Conservation (phyloP, 2,888 invertebrate species). For the Dicranocentrus wangi region DNA sequence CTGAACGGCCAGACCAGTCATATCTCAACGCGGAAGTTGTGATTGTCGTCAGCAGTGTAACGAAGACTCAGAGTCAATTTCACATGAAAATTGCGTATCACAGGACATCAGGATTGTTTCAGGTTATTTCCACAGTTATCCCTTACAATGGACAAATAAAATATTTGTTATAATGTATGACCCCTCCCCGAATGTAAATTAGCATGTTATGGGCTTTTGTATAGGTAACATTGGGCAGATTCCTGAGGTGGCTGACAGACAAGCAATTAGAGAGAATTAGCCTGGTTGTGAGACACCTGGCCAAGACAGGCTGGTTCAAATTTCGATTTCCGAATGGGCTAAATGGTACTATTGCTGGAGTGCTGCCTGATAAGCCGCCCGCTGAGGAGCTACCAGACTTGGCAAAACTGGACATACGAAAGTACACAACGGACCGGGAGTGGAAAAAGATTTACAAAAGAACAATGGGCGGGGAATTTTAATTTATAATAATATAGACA, state of each 20-base stretch:
- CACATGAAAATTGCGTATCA: slow-evolving; percentile 71
- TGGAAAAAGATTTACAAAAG: slow-evolving; percentile 39
- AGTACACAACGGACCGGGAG: slow-evolving; percentile 24
- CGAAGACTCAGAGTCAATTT: slow-evolving; percentile 68
- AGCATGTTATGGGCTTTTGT: no score
- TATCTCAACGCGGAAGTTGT: slow-evolving; percentile 70
- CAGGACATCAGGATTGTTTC: slow-evolving; percentile 70
- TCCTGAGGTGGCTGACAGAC: slow-evolving; percentile 69
- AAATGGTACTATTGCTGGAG: slow-evolving; percentile 20
- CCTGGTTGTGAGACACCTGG: slow-evolving; percentile 59
- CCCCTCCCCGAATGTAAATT: no score
- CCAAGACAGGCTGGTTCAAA: slow-evolving; percentile 63
- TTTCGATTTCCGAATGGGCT: slow-evolving; percentile 58
- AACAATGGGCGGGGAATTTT: slow-evolving; percentile 36
- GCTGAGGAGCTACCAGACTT: slow-evolving; percentile 23
- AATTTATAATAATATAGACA: neutral
- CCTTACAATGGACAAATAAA: neutral
- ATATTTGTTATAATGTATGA: slow-evolving; percentile 1
- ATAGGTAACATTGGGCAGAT: slow-evolving; percentile 68
- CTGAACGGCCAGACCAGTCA: slow-evolving; percentile 59
- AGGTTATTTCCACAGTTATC: no score
- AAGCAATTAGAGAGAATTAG: slow-evolving; percentile 63
- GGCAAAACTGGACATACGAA: slow-evolving; percentile 33
- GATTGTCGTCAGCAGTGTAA: slow-evolving; percentile 66
- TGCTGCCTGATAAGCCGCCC: slow-evolving; percentile 1